phyloP scores from a whole-genome alignment of 2,113 vertebrate species.

The Oxygymnocypris stewartii region DNA sequence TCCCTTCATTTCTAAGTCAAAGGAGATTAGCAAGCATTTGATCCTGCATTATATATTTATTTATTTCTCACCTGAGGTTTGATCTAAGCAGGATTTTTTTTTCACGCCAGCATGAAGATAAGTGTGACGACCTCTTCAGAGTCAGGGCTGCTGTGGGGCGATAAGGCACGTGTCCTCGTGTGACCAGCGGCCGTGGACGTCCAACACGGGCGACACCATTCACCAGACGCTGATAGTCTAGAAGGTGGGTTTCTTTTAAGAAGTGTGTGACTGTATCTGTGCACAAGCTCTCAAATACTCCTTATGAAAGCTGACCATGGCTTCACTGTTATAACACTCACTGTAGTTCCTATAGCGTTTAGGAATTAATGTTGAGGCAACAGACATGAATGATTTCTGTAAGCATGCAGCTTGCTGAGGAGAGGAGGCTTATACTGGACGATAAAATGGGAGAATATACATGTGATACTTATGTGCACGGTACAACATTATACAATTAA shows the following conservation, averaged over 20 bases:
- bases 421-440: background rate
- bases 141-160: constrained; percentile 26
- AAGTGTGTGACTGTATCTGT: background rate
- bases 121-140: constrained; percentile 11
- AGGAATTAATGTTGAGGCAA: background rate
- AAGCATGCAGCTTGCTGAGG: background rate
- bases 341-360: background rate
- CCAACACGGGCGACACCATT: constrained; percentile 4
- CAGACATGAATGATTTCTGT: background rate
- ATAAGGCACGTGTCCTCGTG: constrained; percentile 28
- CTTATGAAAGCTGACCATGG: background rate
- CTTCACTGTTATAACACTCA: background rate
- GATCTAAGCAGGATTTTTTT: constrained; percentile 28
- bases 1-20: constrained; percentile 30
- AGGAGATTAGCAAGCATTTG: background rate
- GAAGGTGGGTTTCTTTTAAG: constrained; percentile 4
- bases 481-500: too few species aligned
- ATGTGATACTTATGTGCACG: background rate
- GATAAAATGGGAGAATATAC: background rate
- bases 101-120: constrained; percentile 40
- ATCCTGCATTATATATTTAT: constrained; percentile 19
- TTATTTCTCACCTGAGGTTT: constrained; percentile 29
- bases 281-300: background rate
- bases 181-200: background rate
- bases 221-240: constrained; percentile 10